Base-by-base conservation (phyloP, 2,888 invertebrate species). In the Apotomis turbidana region DNA sequence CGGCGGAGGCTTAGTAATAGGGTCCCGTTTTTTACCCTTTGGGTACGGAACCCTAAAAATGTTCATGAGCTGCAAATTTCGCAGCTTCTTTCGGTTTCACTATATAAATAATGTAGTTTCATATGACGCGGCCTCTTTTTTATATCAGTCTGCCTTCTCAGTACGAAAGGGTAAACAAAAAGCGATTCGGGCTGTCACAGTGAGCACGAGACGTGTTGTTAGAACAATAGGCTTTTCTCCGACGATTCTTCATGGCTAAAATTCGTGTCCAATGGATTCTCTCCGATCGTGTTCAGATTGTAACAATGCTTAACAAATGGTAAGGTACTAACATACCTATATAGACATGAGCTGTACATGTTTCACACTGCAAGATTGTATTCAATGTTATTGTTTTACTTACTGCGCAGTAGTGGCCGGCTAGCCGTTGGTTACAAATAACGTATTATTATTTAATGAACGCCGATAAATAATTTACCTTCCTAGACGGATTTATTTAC, bases 191-290 rank as follows among this genome's bases (percentile, higher is more conserved):
- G 15, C 60, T 60, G 15, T 60, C 13, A 46, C 46, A 60, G 46
- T 27, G 41, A 36, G 12, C 52, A 54, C 51, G 46, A 60, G 60
- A 60, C 46, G 15, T 59, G 36, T 41, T 63, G 63, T 63, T 5
- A 54, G 41, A 54, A 64, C 63, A 64, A 54, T 51, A 41, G 54
- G 63, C 15, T 57, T 54, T 55, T 57, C 49, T 51, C 60, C 38
- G 66, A 66, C 36, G 54, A 13, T 60, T 49, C 27, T 71, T 49
- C 64, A 60, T 71, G 60, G 27, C 67, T 61, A 41, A 67, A 66
- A 68, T 62, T 51, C 61, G 57, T 67, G 61, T 67, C 71, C n/a
- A 67, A 71, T 67, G 61, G 61, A 71, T 71, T 62, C 55, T 51
- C 71, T 62, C 57, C 63, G 63, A 54, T 67, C 66, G n/a, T 55